These are phyloP conservation scores for Sclerodermus sp. DNA, from an alignment of 2,888 invertebrate species.

Conservation along the genomic window DNA sequence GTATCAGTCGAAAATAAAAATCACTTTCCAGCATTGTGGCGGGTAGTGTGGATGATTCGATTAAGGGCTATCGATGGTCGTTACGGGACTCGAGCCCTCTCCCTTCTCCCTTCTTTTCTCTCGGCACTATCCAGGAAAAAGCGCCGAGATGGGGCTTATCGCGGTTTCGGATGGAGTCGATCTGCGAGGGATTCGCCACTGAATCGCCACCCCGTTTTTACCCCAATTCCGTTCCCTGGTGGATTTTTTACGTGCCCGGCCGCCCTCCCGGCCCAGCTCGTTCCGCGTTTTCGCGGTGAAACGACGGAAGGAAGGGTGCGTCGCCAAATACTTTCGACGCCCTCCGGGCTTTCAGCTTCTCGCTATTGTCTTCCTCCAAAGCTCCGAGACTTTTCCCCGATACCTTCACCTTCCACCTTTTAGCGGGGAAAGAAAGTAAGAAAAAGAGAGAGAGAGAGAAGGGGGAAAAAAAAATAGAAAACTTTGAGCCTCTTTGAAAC, in stretches of 20 bases:
- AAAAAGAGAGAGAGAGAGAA: background rate
- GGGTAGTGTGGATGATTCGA: slow-evolving; percentile 47
- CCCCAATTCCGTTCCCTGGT: slow-evolving; percentile 26
- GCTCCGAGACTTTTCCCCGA: no score
- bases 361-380: no score
- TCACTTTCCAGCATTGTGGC: slow-evolving; percentile 56
- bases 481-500: no score
- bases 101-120: no score
- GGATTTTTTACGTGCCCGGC: slow-evolving; percentile 17
- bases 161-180: slow-evolving; percentile 43
- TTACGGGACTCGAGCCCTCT: slow-evolving; percentile 35
- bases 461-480: background rate
- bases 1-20: slow-evolving; percentile 56
- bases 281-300: background rate
- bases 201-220: slow-evolving; percentile 24
- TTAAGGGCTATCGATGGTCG: slow-evolving; percentile 56
- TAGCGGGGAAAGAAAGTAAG: no score
- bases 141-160: slow-evolving; percentile 40
- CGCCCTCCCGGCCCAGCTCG: background rate
- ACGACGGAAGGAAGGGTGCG: no score
- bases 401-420: no score
- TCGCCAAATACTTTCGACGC: no score
- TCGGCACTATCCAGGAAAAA: slow-evolving; percentile 3
- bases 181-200: slow-evolving; percentile 27
- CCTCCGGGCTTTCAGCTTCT: no score